phyloP scores from a whole-genome alignment of 1,140 invertebrate genomes.

The Habropoda laboriosa region DNA sequence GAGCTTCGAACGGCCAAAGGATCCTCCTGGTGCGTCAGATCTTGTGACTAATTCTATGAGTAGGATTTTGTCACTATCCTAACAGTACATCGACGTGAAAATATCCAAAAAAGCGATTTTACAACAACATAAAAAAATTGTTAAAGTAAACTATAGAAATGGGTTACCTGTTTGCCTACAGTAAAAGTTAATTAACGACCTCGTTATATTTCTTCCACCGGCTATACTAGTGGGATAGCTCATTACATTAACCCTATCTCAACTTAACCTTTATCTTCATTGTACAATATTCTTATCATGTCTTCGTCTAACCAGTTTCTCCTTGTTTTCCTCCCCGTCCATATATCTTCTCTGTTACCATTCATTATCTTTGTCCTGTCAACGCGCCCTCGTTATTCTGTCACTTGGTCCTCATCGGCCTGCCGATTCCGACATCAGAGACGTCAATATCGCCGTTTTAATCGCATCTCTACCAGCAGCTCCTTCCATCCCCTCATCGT shows the following conservation, averaged over 20 bases:
- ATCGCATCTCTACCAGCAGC: constrained; percentile 11
- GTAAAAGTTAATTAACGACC: too few species aligned
- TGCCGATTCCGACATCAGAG: constrained; percentile 7
- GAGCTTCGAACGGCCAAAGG: too few species aligned
- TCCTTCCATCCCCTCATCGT: constrained; percentile 9
- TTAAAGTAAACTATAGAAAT: too few species aligned
- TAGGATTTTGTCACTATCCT: too few species aligned
- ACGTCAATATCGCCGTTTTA: constrained; percentile 27
- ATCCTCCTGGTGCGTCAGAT: too few species aligned
- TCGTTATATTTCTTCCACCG: too few species aligned
- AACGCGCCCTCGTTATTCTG: constrained; percentile 11
- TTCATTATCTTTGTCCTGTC: constrained; percentile 20
- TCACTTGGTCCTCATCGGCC: constrained; percentile 8
- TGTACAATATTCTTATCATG: constrained; percentile 7
- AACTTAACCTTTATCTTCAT: background rate
- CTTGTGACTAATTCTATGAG: too few species aligned
- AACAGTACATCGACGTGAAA: too few species aligned
- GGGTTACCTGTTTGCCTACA: too few species aligned
- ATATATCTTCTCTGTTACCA: constrained; percentile 8
- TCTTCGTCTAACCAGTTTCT: background rate
- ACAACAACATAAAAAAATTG: too few species aligned
- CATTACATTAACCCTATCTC: background rate
- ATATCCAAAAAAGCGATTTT: too few species aligned
- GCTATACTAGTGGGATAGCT: background rate
- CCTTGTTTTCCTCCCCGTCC: background rate